Evolutionary conservation across 2,888 invertebrate genomes (phyloP), one percentile per base, ranked within the genome.

Genomic region (Hetaerina titia): DNA sequence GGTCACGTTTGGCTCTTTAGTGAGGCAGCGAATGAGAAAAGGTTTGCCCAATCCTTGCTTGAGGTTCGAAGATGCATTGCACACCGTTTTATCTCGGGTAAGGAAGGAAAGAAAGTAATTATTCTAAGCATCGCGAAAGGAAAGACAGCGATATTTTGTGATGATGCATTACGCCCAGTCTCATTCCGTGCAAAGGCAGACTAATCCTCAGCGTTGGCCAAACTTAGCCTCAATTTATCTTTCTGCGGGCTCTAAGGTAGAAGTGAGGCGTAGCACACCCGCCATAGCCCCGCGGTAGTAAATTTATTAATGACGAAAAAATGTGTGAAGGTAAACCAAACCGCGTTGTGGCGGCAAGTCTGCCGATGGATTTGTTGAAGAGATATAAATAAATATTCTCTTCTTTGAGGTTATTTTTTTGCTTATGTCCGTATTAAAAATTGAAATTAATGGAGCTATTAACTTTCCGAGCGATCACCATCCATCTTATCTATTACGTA

Each of bases 161-260:
- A 9, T n/a, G 22, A n/a, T n/a, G 22, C 9, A 22, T n/a, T 69
- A n/a, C n/a, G n/a, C n/a, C 69, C 69, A 22, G n/a, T n/a, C n/a
- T 69, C 69, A n/a, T n/a, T 69, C n/a, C 69, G 69, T 69, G n/a
- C 69, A n/a, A 69, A 69, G 69, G 69, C 69, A 69, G 69, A 69
- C 69, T 69, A 69, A 69, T 69, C 69, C 69, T 69, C 69, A 69
- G n/a, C n/a, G 69, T n/a, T n/a, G 69, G 69, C 69, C 69, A n/a
- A 69, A 69, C 69, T 69, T 69, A n/a, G 69, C n/a, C 69, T 11
- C 69, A 69, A 69, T 69, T 69, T 69, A 69, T 69, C 69, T 69
- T 69, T n/a, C n/a, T 22, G 69, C 11, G 0, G 69, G 69, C 22
- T 69, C 69, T n/a, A n/a, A 69, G n/a, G n/a, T 69, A 9, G 69